These are phyloP conservation scores for Notothenia coriiceps DNA, from an alignment of 2,113 vertebrate species.

Conservation along the genomic window DNA sequence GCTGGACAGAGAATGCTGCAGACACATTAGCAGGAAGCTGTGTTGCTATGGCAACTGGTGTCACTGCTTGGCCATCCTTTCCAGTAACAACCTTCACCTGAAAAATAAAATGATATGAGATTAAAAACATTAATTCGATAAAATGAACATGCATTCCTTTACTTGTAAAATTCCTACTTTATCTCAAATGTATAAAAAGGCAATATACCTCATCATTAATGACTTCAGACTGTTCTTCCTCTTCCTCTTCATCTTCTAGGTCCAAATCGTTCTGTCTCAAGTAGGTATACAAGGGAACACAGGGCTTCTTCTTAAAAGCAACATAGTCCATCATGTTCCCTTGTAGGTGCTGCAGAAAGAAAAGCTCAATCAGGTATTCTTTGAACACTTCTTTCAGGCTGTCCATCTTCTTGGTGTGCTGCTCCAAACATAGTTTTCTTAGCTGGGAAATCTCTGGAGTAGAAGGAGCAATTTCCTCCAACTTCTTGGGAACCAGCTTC, in stretches of 20 bases:
- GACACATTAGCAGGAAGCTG: slow-evolving; percentile 97
- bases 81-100: slow-evolving; percentile 97
- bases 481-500: slow-evolving; percentile 88
- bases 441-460: slow-evolving; percentile 92
- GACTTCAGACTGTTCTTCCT: slow-evolving; percentile 95
- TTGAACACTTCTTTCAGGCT: slow-evolving; percentile 91
- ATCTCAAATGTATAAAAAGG: neutral
- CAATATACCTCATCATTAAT: slow-evolving; percentile 95
- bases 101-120: slow-evolving; percentile 74
- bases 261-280: slow-evolving; percentile 96
- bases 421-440: slow-evolving; percentile 94
- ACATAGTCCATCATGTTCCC: slow-evolving; percentile 99
- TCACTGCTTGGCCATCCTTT: slow-evolving; percentile 96
- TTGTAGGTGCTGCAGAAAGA: slow-evolving; percentile 97
- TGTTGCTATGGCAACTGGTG: slow-evolving; percentile 96
- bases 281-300: slow-evolving; percentile 92
- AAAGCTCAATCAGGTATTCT: slow-evolving; percentile 95
- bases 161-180: neutral
- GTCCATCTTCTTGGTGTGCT: slow-evolving; percentile 93
- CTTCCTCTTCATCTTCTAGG: slow-evolving; percentile 95
- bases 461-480: slow-evolving; percentile 95
- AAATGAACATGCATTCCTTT: neutral
- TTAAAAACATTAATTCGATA: neutral
- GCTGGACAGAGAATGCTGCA: slow-evolving; percentile 93
- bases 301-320: slow-evolving; percentile 96